These are phyloP conservation scores for Epsilonema sp. DNA, from an alignment of 2,888 invertebrate genomes.

Conservation along the genomic window DNA sequence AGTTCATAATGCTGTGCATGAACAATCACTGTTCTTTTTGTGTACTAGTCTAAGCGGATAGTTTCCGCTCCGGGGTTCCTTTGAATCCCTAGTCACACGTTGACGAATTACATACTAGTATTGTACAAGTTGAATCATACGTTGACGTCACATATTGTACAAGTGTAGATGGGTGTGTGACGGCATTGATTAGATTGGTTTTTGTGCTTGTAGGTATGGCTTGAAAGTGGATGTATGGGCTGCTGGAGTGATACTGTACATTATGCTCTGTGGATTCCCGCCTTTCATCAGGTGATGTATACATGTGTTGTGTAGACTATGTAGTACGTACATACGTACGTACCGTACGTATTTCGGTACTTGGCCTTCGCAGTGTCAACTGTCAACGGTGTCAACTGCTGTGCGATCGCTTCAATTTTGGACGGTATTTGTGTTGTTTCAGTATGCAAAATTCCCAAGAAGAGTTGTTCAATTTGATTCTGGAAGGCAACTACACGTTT, in stretches of 20 bases:
- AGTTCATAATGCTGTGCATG: constrained; percentile 38
- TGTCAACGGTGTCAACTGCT: too few species aligned
- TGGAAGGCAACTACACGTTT: constrained; percentile 77
- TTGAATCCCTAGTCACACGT: too few species aligned
- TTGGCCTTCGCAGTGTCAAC: too few species aligned
- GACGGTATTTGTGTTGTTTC: constrained; percentile 17
- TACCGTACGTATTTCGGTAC: background rate
- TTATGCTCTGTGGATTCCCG: constrained; percentile 88
- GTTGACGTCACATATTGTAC: too few species aligned
- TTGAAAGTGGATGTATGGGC: constrained; percentile 90
- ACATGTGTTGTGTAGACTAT: background rate
- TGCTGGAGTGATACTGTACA: constrained; percentile 85
- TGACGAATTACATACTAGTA: too few species aligned
- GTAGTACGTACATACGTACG: too few species aligned
- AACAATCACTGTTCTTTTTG: background rate
- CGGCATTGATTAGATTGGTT: too few species aligned
- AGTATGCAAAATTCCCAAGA: constrained; percentile 83
- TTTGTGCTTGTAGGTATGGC: constrained; percentile 34
- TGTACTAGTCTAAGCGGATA: too few species aligned
- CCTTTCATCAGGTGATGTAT: constrained; percentile 55
- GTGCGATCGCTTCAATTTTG: too few species aligned
- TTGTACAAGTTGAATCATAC: too few species aligned
- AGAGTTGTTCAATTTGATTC: constrained; percentile 82
- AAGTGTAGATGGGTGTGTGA: too few species aligned
- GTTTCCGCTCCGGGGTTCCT: too few species aligned